Conservation (phyloP, 2,113 vertebrate species). For the Rhegmatorhina hoffmannsi region DNA sequence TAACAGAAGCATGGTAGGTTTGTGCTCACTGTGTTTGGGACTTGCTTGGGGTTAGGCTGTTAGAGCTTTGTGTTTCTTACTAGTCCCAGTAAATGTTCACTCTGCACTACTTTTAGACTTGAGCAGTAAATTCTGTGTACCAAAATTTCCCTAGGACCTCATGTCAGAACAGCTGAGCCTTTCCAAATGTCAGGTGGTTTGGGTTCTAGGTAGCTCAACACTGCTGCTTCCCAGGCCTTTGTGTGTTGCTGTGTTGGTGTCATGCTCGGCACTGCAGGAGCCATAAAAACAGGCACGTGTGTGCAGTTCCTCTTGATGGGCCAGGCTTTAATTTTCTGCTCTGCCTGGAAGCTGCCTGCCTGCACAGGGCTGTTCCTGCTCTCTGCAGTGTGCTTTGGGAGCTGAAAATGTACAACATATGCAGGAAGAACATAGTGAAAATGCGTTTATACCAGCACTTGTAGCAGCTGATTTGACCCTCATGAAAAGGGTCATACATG, state of each 20-base stretch:
- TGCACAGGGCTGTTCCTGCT: neutral
- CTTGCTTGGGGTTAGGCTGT: neutral
- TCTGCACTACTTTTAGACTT: neutral
- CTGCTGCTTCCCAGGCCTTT: neutral
- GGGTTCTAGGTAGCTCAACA: neutral
- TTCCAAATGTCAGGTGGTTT: neutral
- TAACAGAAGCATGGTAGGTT: neutral
- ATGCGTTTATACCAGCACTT: neutral
- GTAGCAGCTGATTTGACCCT: neutral
- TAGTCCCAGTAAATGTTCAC: neutral
- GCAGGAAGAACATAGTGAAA: neutral
- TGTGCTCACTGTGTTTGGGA: neutral
- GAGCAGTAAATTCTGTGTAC: neutral
- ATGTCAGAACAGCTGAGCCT: neutral
- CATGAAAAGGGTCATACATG: neutral
- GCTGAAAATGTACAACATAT: neutral
- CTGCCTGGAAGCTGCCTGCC: neutral
- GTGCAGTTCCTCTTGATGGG: neutral
- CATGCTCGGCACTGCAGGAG: neutral
- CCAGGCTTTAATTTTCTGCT: neutral
- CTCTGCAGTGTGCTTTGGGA: neutral
- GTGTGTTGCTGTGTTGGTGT: neutral
- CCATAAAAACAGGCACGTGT: neutral
- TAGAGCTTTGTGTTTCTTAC: neutral
- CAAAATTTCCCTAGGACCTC: neutral